Evolutionary conservation across 2,888 invertebrate genomes (phyloP).

Genomic region (Sminthurinus aureus): DNA sequence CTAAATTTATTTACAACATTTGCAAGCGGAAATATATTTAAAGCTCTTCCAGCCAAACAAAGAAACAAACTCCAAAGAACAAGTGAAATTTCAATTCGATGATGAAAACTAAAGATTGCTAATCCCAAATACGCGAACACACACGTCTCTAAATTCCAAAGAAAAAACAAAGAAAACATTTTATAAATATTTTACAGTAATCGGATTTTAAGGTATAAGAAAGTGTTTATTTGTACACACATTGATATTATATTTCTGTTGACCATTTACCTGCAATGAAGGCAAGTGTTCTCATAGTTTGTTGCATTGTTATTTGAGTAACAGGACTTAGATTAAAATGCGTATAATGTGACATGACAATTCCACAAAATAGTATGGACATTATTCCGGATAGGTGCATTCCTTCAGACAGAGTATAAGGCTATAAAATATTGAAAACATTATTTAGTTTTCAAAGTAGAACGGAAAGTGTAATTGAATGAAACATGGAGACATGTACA

Average conservation of each 20-base stretch:
- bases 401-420: conserved; percentile 97
- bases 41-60: conserved; percentile 90
- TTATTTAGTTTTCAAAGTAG: too few relatives aligned
- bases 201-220: too few relatives aligned
- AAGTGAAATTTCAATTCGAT: conserved; percentile 88
- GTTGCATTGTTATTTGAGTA: conserved; percentile 99
- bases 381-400: conserved; percentile 92
- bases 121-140: conserved; percentile 98
- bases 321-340: conserved; percentile 98
- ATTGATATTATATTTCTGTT: too few relatives aligned
- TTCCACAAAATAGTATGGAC: conserved; percentile 98
- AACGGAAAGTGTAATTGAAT: too few relatives aligned
- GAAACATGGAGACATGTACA: too few relatives aligned
- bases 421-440: too few relatives aligned
- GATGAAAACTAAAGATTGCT: conserved; percentile 93
- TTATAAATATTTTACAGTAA: not conserved
- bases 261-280: conserved; percentile 76
- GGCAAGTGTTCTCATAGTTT: conserved; percentile 95
- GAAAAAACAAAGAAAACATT: conserved; percentile 8
- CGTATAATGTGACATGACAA: conserved; percentile 99
- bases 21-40: conserved; percentile 96
- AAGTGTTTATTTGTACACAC: not conserved
- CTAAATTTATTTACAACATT: conserved; percentile 93
- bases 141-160: conserved; percentile 77
- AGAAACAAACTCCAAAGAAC: conserved; percentile 94